Evolutionary conservation across 2,797 vertebrate genomes (phyloP).

Genomic region (Pantherophis vulpinus): DNA sequence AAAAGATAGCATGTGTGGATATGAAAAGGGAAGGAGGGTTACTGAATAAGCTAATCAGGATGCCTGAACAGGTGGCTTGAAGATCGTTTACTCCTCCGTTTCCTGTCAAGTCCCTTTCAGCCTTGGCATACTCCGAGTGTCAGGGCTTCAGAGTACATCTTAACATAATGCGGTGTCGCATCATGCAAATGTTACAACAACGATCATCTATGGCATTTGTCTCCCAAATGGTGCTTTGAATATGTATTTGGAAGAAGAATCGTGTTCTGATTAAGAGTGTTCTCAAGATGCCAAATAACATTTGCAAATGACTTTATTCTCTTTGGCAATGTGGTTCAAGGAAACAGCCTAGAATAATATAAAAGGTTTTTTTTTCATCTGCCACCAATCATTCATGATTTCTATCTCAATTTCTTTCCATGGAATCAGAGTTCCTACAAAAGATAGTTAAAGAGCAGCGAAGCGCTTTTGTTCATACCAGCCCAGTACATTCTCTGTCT

Average conservation of each 20-base stretch:
- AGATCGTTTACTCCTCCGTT: constrained; percentile 58
- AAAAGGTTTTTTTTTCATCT: not conserved
- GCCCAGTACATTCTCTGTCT: too few species aligned
- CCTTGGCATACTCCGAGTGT: not conserved
- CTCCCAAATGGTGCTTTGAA: constrained; percentile 20
- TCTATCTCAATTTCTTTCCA: not conserved
- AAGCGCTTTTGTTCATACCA: not conserved
- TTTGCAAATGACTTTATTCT: not conserved
- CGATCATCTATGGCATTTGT: not conserved
- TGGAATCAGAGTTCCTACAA: not conserved
- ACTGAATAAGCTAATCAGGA: constrained; percentile 69
- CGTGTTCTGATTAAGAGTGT: not conserved
- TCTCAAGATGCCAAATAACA: not conserved
- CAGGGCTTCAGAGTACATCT: not conserved
- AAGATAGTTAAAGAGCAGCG: not conserved
- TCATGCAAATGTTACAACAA: not conserved
- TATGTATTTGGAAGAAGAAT: constrained; percentile 29
- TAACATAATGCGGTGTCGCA: not conserved
- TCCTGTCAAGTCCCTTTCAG: constrained; percentile 55
- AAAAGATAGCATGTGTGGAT: constrained; percentile 35
- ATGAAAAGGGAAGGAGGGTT: constrained; percentile 45
- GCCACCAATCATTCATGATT: not conserved
- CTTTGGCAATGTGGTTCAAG: not conserved
- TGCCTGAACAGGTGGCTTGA: constrained; percentile 64
- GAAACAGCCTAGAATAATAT: not conserved